These are phyloP conservation scores for Artemia sinica DNA, from an alignment of 2,888 invertebrate species.

Conservation along the genomic window DNA sequence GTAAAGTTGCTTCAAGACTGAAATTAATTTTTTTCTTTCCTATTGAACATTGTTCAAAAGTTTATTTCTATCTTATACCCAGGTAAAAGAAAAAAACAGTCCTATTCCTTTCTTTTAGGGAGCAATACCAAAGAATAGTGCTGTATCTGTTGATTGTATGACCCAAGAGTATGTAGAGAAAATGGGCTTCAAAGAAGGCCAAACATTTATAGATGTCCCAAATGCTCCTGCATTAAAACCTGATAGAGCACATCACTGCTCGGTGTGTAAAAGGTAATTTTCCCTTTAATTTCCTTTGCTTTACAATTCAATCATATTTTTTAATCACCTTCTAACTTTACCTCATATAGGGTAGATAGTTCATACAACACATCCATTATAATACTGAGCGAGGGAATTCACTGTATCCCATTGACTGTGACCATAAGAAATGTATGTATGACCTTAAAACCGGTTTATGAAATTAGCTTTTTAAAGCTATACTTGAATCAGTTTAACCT, in stretches of 20 bases:
- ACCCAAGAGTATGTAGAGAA: conserved; percentile 87
- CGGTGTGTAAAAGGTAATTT: conserved; percentile 64
- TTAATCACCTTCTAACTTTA: too few relatives aligned
- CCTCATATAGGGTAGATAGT: too few relatives aligned
- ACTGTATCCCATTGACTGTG: too few relatives aligned
- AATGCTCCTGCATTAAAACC: conserved; percentile 93
- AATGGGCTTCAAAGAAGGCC: conserved; percentile 76
- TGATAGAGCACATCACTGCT: conserved; percentile 86
- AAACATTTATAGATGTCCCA: conserved; percentile 89
- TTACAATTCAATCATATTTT: too few relatives aligned
- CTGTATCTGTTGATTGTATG: conserved; percentile 30
- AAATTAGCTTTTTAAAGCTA: too few relatives aligned
- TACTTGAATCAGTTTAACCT: too few relatives aligned
- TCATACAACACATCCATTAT: too few relatives aligned
- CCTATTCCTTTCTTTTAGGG: conserved; percentile 42
- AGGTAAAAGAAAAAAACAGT: too few relatives aligned
- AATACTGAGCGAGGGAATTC: too few relatives aligned
- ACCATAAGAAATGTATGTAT: too few relatives aligned
- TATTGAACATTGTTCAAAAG: conserved; percentile 18
- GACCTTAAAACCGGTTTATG: too few relatives aligned
- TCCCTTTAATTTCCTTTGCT: too few relatives aligned
- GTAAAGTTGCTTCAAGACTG: not conserved
- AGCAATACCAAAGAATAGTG: conserved; percentile 84
- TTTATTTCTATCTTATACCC: not conserved
- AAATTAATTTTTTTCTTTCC: conserved; percentile 12